Conservation (phyloP, 2,797 vertebrate species). For the Girardinus metallicus region DNA sequence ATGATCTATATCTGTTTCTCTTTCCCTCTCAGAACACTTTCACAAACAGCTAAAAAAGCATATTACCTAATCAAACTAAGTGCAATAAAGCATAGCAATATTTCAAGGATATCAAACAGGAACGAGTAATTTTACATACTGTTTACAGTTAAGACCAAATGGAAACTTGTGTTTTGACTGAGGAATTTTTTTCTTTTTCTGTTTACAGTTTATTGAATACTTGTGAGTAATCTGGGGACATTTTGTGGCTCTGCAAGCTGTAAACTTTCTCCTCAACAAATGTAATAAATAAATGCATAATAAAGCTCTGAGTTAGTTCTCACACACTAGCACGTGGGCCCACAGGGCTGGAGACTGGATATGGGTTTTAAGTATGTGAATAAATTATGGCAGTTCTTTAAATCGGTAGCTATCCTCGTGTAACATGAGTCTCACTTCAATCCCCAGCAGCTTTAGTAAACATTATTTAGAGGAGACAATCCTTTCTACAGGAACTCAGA, state of each 20-base stretch:
- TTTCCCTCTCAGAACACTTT: neutral
- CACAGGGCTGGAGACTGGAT: slow-evolving; percentile 68
- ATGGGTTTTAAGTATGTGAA: slow-evolving; percentile 72
- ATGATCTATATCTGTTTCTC: neutral
- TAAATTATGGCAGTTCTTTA: slow-evolving; percentile 75
- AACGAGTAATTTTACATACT: slow-evolving; percentile 17
- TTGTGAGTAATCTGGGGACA: slow-evolving; percentile 49
- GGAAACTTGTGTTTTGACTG: slow-evolving; percentile 44
- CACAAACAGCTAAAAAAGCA: neutral
- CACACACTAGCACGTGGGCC: slow-evolving; percentile 68
- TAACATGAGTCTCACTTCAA: slow-evolving; percentile 22
- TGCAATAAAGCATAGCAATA: slow-evolving; percentile 7
- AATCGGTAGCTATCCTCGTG: slow-evolving; percentile 58
- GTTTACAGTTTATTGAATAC: slow-evolving; percentile 47
- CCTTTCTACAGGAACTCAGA: neutral
- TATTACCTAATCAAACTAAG: neutral
- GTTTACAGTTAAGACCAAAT: slow-evolving; percentile 7
- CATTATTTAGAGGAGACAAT: neutral
- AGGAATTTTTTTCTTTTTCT: slow-evolving; percentile 25
- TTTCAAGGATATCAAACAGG: slow-evolving; percentile 26
- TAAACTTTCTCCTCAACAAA: slow-evolving; percentile 62
- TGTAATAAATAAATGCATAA: slow-evolving; percentile 66
- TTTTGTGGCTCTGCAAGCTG: slow-evolving; percentile 51
- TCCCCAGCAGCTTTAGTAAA: neutral
- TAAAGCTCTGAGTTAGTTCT: slow-evolving; percentile 66